phyloP scores from a whole-genome alignment of 1,140 invertebrate species.

The Diachasma alloeum region DNA sequence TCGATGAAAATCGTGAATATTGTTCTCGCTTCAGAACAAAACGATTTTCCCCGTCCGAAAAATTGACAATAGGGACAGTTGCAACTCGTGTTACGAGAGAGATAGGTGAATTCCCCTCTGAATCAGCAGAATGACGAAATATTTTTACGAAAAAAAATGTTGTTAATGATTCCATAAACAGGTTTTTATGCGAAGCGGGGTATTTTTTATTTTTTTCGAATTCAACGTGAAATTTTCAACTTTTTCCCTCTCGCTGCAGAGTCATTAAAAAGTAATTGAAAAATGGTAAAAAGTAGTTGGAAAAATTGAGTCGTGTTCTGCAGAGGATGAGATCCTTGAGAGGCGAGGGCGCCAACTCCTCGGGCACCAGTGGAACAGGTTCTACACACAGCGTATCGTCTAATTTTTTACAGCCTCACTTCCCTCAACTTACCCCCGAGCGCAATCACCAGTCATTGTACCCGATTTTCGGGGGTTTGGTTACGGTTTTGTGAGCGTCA shows the following conservation, averaged over 20 bases:
- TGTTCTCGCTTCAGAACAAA: too few relatives aligned
- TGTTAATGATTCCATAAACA: too few relatives aligned
- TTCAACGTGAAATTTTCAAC: neutral
- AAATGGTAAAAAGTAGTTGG: neutral
- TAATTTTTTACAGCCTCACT: neutral
- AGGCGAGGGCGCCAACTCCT: conserved; percentile 42
- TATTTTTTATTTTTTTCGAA: neutral
- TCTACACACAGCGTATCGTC: conserved; percentile 16
- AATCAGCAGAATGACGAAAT: too few relatives aligned
- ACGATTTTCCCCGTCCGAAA: too few relatives aligned
- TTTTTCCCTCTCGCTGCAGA: neutral
- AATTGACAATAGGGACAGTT: too few relatives aligned
- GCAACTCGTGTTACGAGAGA: too few relatives aligned
- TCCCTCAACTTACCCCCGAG: conserved; percentile 12
- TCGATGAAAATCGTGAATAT: too few relatives aligned
- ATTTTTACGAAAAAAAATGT: too few relatives aligned
- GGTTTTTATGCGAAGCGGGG: too few relatives aligned
- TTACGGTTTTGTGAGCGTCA: neutral
- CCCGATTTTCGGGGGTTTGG: neutral
- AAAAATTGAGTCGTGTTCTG: conserved; percentile 8
- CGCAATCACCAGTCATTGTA: conserved; percentile 14
- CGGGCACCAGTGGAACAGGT: conserved; percentile 39
- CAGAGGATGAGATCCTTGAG: conserved; percentile 36
- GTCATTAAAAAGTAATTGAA: neutral
- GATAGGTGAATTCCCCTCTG: too few relatives aligned